Evolutionary conservation across 2,888 invertebrate genomes (phyloP), one percentile per base, ranked within the genome.

Genomic region (Escarpia spicata): DNA sequence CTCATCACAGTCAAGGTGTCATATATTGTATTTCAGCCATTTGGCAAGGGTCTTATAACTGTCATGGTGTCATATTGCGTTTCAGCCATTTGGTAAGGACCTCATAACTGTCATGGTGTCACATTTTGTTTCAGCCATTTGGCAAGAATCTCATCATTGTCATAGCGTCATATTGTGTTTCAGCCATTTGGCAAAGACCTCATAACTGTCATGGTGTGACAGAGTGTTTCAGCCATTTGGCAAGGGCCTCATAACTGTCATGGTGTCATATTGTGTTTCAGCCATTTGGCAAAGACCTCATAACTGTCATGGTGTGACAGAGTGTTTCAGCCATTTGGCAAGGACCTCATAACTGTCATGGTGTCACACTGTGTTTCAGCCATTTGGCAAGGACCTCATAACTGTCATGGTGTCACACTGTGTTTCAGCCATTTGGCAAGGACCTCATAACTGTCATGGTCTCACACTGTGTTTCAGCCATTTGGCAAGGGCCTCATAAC

Each of bases 351-450:
- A 15, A 75, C 75, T 75, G 75, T 75, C n/a, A 26, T 75, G 75
- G 75, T 75, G 75, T 26, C 75, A 26, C 19, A n/a, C 19, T 75
- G 75, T 75, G 75, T 75, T 75, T 26, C 75, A 75, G 75, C 75
- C 75, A 75, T 75, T 75, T 75, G 75, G 75, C 75, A 75, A 75
- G 75, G 75, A 4, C 75, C 75, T 75, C 75, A 75, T 75, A 15
- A 75, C 75, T 75, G 75, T 75, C 1, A 26, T 75, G 75, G 26
- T 75, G 26, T 26, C 75, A 26, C 4, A 26, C 19, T 75, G 75
- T 75, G 75, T 75, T 75, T 26, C 75, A 75, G 75, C 75, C 75
- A 75, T 75, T 75, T 75, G 75, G 75, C 75, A 75, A 75, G 75
- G 75, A 4, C 75, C 75, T 75, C 75, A 26, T 75, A 15, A 75